These are phyloP conservation scores for Listronotus oregonensis DNA, from an alignment of 1,140 invertebrate genomes.

Conservation along the genomic window DNA sequence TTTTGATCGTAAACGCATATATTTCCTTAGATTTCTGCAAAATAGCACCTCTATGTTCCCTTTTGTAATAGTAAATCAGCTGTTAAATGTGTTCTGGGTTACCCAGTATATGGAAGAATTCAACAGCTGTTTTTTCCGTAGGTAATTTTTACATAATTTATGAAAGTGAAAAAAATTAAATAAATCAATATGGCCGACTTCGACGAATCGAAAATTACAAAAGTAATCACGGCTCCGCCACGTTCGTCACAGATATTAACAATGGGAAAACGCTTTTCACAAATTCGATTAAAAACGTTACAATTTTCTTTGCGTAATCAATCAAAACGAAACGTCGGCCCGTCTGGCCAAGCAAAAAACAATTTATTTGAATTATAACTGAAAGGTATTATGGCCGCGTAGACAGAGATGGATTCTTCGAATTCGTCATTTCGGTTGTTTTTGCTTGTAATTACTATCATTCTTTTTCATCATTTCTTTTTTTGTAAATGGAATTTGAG, in stretches of 20 bases:
- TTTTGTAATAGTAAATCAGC: too few species aligned
- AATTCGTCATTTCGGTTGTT: constrained; percentile 29
- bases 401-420: constrained; percentile 28
- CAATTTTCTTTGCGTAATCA: constrained; percentile 36
- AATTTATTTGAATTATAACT: constrained; percentile 38
- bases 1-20: too few species aligned
- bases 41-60: too few species aligned
- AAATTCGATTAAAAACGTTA: constrained; percentile 36
- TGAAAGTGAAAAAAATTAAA: too few species aligned
- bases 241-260: constrained; percentile 32
- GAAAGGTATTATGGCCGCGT: constrained; percentile 32
- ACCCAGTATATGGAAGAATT: too few species aligned
- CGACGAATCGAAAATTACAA: constrained; percentile 14
- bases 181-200: too few species aligned
- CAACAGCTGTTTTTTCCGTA: too few species aligned
- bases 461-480: constrained; percentile 20
- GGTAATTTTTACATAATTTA: too few species aligned
- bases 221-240: constrained; percentile 25
- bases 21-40: too few species aligned
- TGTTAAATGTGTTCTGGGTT: too few species aligned
- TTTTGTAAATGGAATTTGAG: not conserved
- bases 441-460: constrained; percentile 30
- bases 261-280: constrained; percentile 36
- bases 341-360: constrained; percentile 32
- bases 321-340: constrained; percentile 23